Conservation (phyloP, 35 echinoderm and acorn worm species). For the Heliocidaris tuberculata region DNA sequence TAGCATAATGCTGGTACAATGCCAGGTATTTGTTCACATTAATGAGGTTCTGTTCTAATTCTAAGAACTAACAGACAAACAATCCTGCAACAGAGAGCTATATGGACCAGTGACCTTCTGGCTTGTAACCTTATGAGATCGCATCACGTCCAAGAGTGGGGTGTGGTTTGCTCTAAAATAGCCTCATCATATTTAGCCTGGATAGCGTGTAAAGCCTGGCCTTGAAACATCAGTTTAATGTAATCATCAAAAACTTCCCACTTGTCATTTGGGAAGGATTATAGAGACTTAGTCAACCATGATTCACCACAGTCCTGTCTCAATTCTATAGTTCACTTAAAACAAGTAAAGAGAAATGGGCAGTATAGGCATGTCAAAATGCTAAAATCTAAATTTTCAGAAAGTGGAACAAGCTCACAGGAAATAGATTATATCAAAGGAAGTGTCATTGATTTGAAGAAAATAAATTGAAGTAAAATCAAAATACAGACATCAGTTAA, state of each 20-base stretch:
- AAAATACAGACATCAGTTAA: not conserved
- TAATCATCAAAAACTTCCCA: not conserved
- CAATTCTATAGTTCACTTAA: not conserved
- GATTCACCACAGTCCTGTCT: slow-evolving; percentile 16
- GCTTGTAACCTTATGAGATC: not conserved
- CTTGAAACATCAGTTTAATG: not conserved
- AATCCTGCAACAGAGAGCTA: not conserved
- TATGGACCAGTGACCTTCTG: not conserved
- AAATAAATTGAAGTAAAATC: not conserved
- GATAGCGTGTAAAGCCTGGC: not conserved
- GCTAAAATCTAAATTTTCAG: not conserved
- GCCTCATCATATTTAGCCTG: not conserved
- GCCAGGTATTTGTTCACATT: not conserved
- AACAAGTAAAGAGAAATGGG: not conserved
- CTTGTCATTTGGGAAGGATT: slow-evolving; percentile 1
- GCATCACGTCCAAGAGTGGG: not conserved
- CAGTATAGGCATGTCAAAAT: not conserved
- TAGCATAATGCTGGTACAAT: not conserved
- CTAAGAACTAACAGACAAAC: not conserved
- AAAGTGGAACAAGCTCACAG: not conserved
- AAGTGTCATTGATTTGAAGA: not conserved
- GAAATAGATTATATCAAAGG: not conserved
- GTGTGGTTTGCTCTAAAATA: not conserved
- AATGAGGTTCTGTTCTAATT: not conserved
- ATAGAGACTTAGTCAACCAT: slow-evolving; percentile 3